Base-by-base conservation (phyloP, 2,797 vertebrate species). In the Crax fasciolata region DNA sequence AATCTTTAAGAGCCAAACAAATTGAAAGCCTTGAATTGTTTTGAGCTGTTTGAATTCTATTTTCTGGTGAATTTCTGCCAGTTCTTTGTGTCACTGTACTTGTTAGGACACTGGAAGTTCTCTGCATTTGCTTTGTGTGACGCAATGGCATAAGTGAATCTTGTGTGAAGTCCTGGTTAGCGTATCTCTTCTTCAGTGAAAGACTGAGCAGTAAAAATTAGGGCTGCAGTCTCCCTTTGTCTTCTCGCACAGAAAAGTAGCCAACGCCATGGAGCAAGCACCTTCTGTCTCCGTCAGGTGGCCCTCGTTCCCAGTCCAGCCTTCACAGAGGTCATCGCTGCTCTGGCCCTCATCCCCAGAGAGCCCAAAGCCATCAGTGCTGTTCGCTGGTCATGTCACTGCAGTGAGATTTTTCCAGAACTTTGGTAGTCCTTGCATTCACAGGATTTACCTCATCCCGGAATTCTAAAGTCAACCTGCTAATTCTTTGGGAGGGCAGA, bases 21-120 rank as follows among this genome's bases (percentile, higher is more conserved):
- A 68, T 88, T 18, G 41, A 86, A 88, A 88, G 23, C 14, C 10
- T 32, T 93, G 46, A 57, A 78, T 91, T 94, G 58, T 68, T 96
- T 30, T 80, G 52, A 76, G 27, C 52, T 48, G 15, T 57, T 76
- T 39, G 11, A 54, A 62, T 10, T 55, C 15, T 79, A 1, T 76
- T 91, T 74, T 82, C 39, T 71, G 43, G 23, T 61, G 35, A 84
- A 65, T 52, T 81, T 92, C 38, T 87, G 52, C 18, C 62, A 80
- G 46, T 9, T 59, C 87, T 84, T 93, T 84, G 16, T 62, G 55
- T 86, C 21, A 32, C 30, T 0, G 0, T 70, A 21, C 55, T 67
- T 76, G 10, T 70, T 87, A 46, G 38, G 32, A 57, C 10, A 19
- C 21, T 54, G 43, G 15, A 83, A 67, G 20, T 57, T 74, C 35